These are phyloP conservation scores for Drosophila takahashii DNA, from an alignment of 1,140 invertebrate species.

Conservation along the genomic window DNA sequence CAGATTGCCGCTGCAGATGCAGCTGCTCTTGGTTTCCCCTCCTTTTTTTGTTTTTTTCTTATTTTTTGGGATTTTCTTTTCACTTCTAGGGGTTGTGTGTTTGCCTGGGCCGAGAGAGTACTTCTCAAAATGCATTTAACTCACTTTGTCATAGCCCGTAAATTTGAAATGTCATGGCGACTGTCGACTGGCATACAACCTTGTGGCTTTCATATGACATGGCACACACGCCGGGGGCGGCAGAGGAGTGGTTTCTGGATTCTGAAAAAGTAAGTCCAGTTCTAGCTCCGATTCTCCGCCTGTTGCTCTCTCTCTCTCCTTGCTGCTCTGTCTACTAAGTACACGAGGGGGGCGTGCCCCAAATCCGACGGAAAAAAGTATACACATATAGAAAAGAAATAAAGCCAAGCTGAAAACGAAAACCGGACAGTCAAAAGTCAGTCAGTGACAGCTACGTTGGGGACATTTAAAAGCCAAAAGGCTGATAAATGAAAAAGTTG, in stretches of 20 bases:
- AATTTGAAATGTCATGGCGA: constrained; percentile 79
- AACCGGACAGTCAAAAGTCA: constrained; percentile 69
- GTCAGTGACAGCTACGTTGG: constrained; percentile 57
- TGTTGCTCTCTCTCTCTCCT: constrained; percentile 25
- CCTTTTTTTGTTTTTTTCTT: background rate
- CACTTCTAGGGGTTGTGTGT: constrained; percentile 30
- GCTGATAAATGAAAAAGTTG: constrained; percentile 75
- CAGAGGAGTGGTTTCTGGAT: background rate
- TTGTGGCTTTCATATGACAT: constrained; percentile 73
- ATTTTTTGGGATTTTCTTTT: constrained; percentile 62
- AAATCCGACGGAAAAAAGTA: constrained; percentile 53
- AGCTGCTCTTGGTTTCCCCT: background rate
- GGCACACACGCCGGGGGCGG: constrained; percentile 34
- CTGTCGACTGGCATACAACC: constrained; percentile 73
- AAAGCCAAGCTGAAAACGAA: constrained; percentile 63
- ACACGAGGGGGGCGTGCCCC: constrained; percentile 48
- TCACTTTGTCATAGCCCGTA: constrained; percentile 80
- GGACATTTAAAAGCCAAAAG: constrained; percentile 69
- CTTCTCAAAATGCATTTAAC: constrained; percentile 79
- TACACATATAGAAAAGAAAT: constrained; percentile 40
- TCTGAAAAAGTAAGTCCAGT: constrained; percentile 12
- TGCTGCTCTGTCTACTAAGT: constrained; percentile 10
- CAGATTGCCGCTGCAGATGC: constrained; percentile 49
- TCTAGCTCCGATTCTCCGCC: constrained; percentile 42
- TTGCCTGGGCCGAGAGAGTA: constrained; percentile 36